Evolutionary conservation across 1,140 invertebrate species (phyloP).

Genomic region (Ceratina japonica): DNA sequence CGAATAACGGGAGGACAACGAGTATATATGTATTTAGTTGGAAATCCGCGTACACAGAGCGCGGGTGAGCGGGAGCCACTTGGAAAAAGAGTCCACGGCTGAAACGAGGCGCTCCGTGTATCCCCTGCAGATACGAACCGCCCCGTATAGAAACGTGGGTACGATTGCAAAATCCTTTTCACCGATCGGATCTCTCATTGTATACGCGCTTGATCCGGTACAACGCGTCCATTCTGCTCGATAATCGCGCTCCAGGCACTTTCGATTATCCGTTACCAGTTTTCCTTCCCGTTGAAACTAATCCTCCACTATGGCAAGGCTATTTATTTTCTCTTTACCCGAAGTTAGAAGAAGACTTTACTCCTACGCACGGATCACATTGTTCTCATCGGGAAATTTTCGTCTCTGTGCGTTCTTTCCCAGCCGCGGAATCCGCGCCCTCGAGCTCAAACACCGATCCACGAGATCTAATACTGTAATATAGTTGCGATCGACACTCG

Average conservation of each 20-base stretch:
- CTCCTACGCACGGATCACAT: not conserved
- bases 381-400: not conserved
- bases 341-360: not conserved
- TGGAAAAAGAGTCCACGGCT: slow-evolving; percentile 43
- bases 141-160: slow-evolving; percentile 32
- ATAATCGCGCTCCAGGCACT: slow-evolving; percentile 51
- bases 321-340: not conserved
- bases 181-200: slow-evolving; percentile 47
- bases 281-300: not conserved
- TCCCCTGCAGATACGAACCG: slow-evolving; percentile 39
- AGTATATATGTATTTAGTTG: too few species aligned
- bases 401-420: not conserved
- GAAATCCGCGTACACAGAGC: slow-evolving; percentile 57
- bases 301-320: slow-evolving; percentile 1
- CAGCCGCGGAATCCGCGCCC: too few species aligned
- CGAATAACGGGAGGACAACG: slow-evolving; percentile 58
- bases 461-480: too few species aligned
- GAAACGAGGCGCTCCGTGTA: slow-evolving; percentile 41
- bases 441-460: too few species aligned
- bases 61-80: slow-evolving; percentile 43
- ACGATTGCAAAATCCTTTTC: slow-evolving; percentile 56
- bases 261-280: slow-evolving; percentile 42
- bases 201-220: slow-evolving; percentile 20
- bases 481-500: too few species aligned
- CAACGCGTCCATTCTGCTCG: slow-evolving; percentile 35